Evolutionary conservation across 2,113 vertebrate genomes (phyloP), one percentile per base, ranked within the genome.

Genomic region (Paedocypris sp.): DNA sequence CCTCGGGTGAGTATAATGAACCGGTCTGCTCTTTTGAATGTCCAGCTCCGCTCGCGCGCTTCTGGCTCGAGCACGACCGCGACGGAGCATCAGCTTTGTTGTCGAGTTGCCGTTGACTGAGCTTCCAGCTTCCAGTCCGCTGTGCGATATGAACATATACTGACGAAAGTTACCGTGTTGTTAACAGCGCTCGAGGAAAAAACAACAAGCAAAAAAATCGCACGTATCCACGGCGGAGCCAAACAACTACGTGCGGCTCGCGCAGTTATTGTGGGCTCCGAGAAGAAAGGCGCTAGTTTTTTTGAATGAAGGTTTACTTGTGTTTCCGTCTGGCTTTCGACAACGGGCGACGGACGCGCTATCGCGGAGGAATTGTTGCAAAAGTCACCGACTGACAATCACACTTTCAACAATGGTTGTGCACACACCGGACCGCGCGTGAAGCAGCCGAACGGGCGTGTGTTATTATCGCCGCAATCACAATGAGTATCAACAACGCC

Each of bases 1-100:
- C 25, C 35, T 69, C 69, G 67, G 77, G 85, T 86, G 80, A 88
- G 86, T 87, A 75, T 73, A 63, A 71, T 75, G 72, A 70, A 72
- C 72, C 76, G 70, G 75, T 67, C 79, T 80, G 77, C 75, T 52
- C 29, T 35, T 41, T 66, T 58, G 13, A 39, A 12, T 25, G 31
- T 53, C 10, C 33, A 16, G 46, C 48, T 53, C 28, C 54, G 47
- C 26, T 51, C 56, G 23, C 56, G 23, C 46, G 64, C 49, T 53
- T 52, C 16, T 39, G 45, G 47, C 33, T 59, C 46, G 22, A 12
- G 52, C 39, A 38, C 15, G 51, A 60, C 57, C 25, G 23, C 52
- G 26, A 65, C 26, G 26, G 9, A 60, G n/a, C 36, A 16, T 9
- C n/a, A 51, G 39, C 58, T 54, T 43, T 66, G 52, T 49, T 58